Evolutionary conservation across 2,113 vertebrate species (phyloP).

Genomic region (Sinocyclocheilus maitianheensis): DNA sequence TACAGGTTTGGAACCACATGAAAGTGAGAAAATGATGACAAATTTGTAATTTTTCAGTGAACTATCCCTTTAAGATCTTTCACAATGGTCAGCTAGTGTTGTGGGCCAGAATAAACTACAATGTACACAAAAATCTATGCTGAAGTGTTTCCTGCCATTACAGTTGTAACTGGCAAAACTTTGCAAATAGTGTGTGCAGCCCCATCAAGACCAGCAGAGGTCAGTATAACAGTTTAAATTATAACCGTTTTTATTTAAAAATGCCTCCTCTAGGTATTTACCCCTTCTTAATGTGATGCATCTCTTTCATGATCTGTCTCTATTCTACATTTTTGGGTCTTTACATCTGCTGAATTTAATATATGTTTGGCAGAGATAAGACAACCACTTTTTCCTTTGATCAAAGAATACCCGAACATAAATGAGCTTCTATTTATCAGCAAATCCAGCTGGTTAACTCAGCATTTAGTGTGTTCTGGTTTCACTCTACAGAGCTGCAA

Average conservation of each 20-base stretch:
- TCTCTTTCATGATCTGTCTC: not conserved
- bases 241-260: not conserved
- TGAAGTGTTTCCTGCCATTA: not conserved
- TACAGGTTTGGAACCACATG: not conserved
- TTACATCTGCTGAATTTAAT: not conserved
- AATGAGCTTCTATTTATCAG: too few species aligned
- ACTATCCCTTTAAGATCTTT: not conserved
- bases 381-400: not conserved
- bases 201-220: slow-evolving; percentile 33
- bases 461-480: too few species aligned
- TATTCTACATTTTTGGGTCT: not conserved
- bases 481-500: too few species aligned
- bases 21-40: not conserved
- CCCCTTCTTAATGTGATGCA: not conserved
- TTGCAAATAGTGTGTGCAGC: not conserved
- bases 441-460: too few species aligned
- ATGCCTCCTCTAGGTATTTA: not conserved
- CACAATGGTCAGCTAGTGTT: not conserved
- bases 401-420: too few species aligned
- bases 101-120: not conserved
- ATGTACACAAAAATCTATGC: not conserved
- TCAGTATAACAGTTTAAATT: slow-evolving; percentile 10
- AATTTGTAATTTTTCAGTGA: too few species aligned
- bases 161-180: not conserved
- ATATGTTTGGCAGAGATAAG: not conserved